Evolutionary conservation across 1,140 invertebrate species (phyloP), one percentile per base, ranked within the genome.

Genomic region (Diorhabda elongata): DNA sequence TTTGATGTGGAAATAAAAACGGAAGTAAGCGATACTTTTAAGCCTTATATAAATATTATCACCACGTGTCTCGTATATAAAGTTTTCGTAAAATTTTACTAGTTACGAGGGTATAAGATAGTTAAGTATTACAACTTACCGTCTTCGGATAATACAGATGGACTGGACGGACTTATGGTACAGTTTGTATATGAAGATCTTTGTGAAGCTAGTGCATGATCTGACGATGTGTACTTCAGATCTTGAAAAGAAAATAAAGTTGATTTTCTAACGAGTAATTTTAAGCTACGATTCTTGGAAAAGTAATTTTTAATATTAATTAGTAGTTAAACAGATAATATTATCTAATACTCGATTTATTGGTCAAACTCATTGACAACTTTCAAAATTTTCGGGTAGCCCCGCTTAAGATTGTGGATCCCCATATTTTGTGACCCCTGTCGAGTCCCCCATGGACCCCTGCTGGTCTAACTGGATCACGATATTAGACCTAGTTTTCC

Each of bases 1-100:
- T 26, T 52, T 4, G 47, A 8, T 3, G 47, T 52, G 6, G 41
- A 67, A 45, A 26, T 67, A 43, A 56, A 57, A 57, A 44, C 65
- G 65, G 65, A 67, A 65, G 65, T 67, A 60, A 60, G 65, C 65
- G 57, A 60, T 67, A 67, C 58, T 64, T 67, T 60, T 11, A 60
- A 57, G 44, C 65, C 65, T 42, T 60, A 60, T 60, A 60, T 44
- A 67, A 42, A 67, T 67, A 67, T 57, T 61, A 41, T 61, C 41
- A 61, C 26, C 26, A 61, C 47, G 42, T 61, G 41, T 61, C n/a
- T n/a, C 42, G 26, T 61, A 61, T 42, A 60, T 11, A 60, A 61
- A 52, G 42, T 61, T 61, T 61, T 8, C 42, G n/a, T 41, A 42
- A 26, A 26, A 26, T 26, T 26, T 26, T 26, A 26, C 26, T 26